Evolutionary conservation across 2,888 invertebrate species (phyloP), one percentile per base, ranked within the genome.

Genomic region (Malachius bipustulatus): DNA sequence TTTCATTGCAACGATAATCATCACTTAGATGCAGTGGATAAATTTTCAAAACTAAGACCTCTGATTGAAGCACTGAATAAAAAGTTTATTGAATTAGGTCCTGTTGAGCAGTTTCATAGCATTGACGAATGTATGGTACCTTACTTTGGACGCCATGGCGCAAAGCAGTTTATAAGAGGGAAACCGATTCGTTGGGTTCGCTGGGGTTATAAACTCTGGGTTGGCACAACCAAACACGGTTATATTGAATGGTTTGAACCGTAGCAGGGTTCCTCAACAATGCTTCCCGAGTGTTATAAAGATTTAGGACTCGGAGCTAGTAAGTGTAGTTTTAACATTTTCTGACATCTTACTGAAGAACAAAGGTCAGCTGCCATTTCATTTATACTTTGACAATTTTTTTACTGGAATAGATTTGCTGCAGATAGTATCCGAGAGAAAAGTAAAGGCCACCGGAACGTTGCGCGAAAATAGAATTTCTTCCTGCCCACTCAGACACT

Each of bases 91-190:
- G 6, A 6, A n/a, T n/a, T n/a, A 8, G n/a, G n/a, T n/a, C n/a
- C n/a, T n/a, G n/a, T n/a, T n/a, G n/a, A n/a, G n/a, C n/a, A n/a
- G n/a, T n/a, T n/a, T n/a, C n/a, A n/a, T n/a, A n/a, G n/a, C n/a
- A n/a, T n/a, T n/a, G n/a, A n/a, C n/a, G n/a, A n/a, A n/a, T n/a
- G n/a, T n/a, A n/a, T n/a, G n/a, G 46, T 54, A 13, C 51, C 55
- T 14, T 58, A 59, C 38, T 59, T 48, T 46, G 55, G 52, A 14
- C 41, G 51, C 29, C 48, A 51, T 42, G 46, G 46, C 27, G 47
- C 48, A 36, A 48, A 50, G 13, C 47, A 49, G 34, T 44, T 45
- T 41, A 53, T 52, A 37, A 38, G 39, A 9, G n/a, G n/a, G n/a
- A n/a, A n/a, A n/a, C n/a, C 24, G 6, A 19, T n/a, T 19, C n/a